These are phyloP conservation scores for Digitonthophagus gazella DNA, from an alignment of 2,888 invertebrate genomes.

Conservation along the genomic window DNA sequence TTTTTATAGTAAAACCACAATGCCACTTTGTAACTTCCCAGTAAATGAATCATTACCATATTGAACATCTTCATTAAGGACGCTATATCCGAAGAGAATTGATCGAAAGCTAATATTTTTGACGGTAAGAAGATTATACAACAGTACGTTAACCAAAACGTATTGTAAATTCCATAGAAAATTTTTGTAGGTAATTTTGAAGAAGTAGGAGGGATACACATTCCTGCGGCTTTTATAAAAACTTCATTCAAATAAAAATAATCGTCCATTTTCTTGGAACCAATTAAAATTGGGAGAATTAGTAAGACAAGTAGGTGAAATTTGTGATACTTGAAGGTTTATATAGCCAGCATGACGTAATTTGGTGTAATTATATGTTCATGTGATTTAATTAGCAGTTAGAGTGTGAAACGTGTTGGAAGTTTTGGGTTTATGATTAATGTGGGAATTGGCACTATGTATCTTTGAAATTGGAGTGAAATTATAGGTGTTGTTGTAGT, in stretches of 20 bases:
- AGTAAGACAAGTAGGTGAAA: too few species aligned
- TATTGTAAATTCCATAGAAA: conserved; percentile 17
- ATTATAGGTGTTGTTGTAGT: too few species aligned
- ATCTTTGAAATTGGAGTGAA: too few species aligned
- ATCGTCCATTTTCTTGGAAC: conserved; percentile 18
- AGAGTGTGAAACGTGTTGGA: too few species aligned
- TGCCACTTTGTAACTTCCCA: conserved; percentile 31
- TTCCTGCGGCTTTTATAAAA: conserved; percentile 28
- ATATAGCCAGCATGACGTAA: too few species aligned
- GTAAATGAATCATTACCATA: conserved; percentile 33
- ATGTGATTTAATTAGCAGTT: too few species aligned
- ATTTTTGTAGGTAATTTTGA: conserved; percentile 8
- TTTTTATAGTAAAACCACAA: conserved; percentile 32
- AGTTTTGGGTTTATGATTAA: too few species aligned
- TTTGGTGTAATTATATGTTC: too few species aligned
- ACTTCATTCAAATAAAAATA: conserved; percentile 29
- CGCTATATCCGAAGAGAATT: conserved; percentile 26
- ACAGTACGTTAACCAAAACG: conserved; percentile 27
- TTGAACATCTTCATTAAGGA: conserved; percentile 34
- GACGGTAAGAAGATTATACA: conserved; percentile 33
- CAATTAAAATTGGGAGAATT: too few species aligned
- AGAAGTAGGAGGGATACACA: conserved; percentile 25
- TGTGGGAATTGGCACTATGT: too few species aligned
- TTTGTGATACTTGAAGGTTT: too few species aligned
- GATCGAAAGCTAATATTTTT: conserved; percentile 28